Conservation (phyloP, 1,140 invertebrate genomes). For the Trissolcus basalis region DNA sequence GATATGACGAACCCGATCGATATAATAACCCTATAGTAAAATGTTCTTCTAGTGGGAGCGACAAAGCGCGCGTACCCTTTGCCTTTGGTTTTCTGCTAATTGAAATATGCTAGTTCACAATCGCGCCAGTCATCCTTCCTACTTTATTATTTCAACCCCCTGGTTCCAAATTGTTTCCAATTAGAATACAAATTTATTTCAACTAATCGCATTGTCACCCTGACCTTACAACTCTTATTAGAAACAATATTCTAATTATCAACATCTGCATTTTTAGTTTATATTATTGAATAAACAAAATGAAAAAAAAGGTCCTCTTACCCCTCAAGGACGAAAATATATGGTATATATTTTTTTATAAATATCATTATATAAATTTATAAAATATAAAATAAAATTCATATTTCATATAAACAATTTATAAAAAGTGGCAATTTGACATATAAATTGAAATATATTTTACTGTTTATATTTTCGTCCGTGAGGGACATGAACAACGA, state of each 20-base stretch:
- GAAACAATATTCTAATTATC: not conserved
- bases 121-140: constrained; percentile 44
- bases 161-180: constrained; percentile 20
- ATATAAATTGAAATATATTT: too few relatives aligned
- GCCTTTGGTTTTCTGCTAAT: constrained; percentile 46
- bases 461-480: too few relatives aligned
- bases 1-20: constrained; percentile 52
- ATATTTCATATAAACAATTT: too few relatives aligned
- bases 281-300: too few relatives aligned
- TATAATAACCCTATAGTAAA: constrained; percentile 28
- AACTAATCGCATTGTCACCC: not conserved
- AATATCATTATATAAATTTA: too few relatives aligned
- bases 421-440: too few relatives aligned
- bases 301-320: too few relatives aligned
- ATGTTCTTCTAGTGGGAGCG: constrained; percentile 26
- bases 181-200: not conserved
- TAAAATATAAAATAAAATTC: too few relatives aligned
- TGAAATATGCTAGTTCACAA: constrained; percentile 45
- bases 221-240: not conserved
- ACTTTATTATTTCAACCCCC: constrained; percentile 42
- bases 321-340: too few relatives aligned
- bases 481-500: too few relatives aligned
- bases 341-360: too few relatives aligned
- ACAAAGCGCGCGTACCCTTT: constrained; percentile 50
- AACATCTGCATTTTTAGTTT: too few relatives aligned